Evolutionary conservation across 2,113 vertebrate species (phyloP).

Genomic region (Engystomops pustulosus): DNA sequence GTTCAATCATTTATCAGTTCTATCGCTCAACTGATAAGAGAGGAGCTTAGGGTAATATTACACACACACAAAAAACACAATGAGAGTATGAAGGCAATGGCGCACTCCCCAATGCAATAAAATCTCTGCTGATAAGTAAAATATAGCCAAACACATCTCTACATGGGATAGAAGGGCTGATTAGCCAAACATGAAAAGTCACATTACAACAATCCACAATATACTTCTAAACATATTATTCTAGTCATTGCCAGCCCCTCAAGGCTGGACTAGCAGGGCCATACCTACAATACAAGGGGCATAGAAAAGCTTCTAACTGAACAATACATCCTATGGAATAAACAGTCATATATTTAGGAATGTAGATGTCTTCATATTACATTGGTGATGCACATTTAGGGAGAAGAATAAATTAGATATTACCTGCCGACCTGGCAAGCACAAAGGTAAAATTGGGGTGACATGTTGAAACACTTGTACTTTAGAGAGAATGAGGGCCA

Average conservation of each 20-base stretch:
- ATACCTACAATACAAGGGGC: neutral
- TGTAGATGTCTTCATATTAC: too few relatives aligned
- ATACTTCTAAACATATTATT: slow-evolving; percentile 16
- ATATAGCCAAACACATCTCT: slow-evolving; percentile 45
- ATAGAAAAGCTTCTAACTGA: too few relatives aligned
- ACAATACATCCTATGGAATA: neutral
- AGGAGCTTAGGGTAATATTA: slow-evolving; percentile 58
- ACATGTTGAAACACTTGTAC: too few relatives aligned
- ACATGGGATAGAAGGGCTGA: slow-evolving; percentile 41
- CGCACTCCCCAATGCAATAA: slow-evolving; percentile 53
- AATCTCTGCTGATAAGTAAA: slow-evolving; percentile 51
- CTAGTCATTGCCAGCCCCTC: neutral
- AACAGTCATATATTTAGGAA: neutral
- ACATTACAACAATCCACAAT: neutral
- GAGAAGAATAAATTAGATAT: too few relatives aligned
- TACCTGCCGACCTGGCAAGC: too few relatives aligned
- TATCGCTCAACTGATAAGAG: slow-evolving; percentile 56
- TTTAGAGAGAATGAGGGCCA: too few relatives aligned
- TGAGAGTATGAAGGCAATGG: slow-evolving; percentile 44
- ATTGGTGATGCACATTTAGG: too few relatives aligned
- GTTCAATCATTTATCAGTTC: slow-evolving; percentile 57
- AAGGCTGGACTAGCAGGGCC: neutral
- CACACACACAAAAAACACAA: slow-evolving; percentile 32
- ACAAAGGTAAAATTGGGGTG: too few relatives aligned
- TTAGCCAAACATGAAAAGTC: slow-evolving; percentile 40